phyloP scores from a whole-genome alignment of 2,113 vertebrate species.

The Notothenia coriiceps region DNA sequence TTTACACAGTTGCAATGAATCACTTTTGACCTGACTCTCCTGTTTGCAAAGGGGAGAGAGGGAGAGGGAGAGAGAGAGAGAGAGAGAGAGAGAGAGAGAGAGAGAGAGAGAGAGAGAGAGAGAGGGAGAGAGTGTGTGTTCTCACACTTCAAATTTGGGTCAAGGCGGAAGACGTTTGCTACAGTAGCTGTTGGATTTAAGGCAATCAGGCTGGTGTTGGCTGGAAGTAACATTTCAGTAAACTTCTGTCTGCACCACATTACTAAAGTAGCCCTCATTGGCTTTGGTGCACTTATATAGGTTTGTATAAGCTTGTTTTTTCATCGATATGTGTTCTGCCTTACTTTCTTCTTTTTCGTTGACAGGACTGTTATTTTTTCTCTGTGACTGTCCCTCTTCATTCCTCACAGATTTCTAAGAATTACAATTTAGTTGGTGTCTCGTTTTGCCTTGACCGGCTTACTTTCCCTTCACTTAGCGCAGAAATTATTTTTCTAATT shows the following conservation, averaged over 20 bases:
- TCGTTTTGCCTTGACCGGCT: not conserved
- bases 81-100: too few species aligned
- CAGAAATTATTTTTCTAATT: not conserved
- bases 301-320: not conserved
- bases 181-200: not conserved
- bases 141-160: not conserved
- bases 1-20: not conserved
- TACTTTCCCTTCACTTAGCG: too few species aligned
- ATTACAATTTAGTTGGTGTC: not conserved
- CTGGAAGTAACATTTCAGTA: not conserved
- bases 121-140: not conserved
- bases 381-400: not conserved
- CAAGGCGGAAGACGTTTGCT: not conserved
- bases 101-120: not conserved
- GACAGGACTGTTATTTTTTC: not conserved
- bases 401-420: conserved; percentile 2
- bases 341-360: not conserved
- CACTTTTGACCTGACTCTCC: not conserved
- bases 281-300: not conserved
- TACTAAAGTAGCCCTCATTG: not conserved
- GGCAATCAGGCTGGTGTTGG: not conserved
- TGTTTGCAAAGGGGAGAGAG: too few species aligned
- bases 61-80: too few species aligned
- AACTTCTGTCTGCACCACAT: not conserved
- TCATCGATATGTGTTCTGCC: not conserved